Base-by-base conservation (phyloP, 2,113 vertebrate species). In the Tupaia tana region DNA sequence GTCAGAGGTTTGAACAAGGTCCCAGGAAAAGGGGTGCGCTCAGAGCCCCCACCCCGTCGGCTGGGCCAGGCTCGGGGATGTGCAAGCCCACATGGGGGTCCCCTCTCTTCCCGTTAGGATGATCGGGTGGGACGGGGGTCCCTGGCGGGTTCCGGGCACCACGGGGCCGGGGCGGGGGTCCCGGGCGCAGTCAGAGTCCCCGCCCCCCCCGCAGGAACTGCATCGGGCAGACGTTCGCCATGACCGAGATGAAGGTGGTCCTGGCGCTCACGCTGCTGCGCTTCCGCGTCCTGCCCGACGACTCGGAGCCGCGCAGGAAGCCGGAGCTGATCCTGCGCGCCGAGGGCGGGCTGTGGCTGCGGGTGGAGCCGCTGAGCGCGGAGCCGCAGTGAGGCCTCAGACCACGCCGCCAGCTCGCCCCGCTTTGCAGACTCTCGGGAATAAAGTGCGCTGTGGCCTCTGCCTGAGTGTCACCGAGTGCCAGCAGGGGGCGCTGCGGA, bases 171-270 rank as follows among this genome's bases (percentile, higher is more conserved):
- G 18, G 1, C 22, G 31, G 14, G 22, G 31, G 59, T 25, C 43
- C 66, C 11, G 3, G 34, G 19, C 2, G 13, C 67, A n/a, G 27
- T 73, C 58, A 54, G 25, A 58, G 29, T 6, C 7, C 7, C 29
- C n/a, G n/a, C n/a, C 3, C 77, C 54, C 0, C 29, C 73, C 78
- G 19, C 98, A 99, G 99, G 98, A 99, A 99, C 98, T 99, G 99
- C 93, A 99, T 99, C 0, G 99, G 99, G n/a, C 99, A 99, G 98
- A 99, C 97, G 92, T 99, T 99, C 2, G 99, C 99, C 91, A 98
- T 99, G 98, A 97, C 98, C 0, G 99, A 99, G 98, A 97, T 99
- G 93, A 98, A 98, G 78, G 99, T 99, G 31, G 98, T 98, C 0
- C 91, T 98, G 63, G 99, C 99, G 0, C 70, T 99, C 81, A 99